Evolutionary conservation across 1,140 invertebrate species (phyloP).

Genomic region (Spodoptera frugiperda): DNA sequence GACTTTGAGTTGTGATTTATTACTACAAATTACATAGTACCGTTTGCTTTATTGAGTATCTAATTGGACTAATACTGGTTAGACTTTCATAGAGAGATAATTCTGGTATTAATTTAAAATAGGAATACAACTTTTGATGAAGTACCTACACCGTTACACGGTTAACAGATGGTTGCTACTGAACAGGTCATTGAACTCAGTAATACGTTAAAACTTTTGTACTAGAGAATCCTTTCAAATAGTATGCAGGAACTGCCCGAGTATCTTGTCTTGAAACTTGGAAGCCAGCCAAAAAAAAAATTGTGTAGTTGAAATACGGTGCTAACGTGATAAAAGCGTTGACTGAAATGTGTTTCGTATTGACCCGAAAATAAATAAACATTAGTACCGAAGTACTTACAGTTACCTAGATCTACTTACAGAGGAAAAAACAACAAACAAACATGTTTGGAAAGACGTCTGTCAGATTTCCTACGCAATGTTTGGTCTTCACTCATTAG

Average conservation of each 20-base stretch:
- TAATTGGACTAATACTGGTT: neutral
- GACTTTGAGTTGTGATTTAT: conserved; percentile 3
- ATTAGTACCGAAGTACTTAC: no score
- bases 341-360: conserved; percentile 3
- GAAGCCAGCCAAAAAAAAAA: conserved; percentile 29
- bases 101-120: no score
- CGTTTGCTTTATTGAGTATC: neutral
- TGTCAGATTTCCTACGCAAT: no score
- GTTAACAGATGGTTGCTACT: neutral
- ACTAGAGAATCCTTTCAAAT: conserved; percentile 1
- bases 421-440: no score
- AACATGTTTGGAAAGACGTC: no score
- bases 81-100: neutral
- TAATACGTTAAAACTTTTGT: neutral
- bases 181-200: neutral
- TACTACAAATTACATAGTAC: conserved; percentile 6
- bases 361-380: neutral
- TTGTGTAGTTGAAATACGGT: conserved; percentile 2
- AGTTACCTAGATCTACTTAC: no score
- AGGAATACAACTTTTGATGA: neutral
- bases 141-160: neutral
- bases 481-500: no score
- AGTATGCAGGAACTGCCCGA: conserved; percentile 11
- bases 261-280: conserved; percentile 7
- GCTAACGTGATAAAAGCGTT: conserved; percentile 14